phyloP scores from a whole-genome alignment of 2,113 vertebrate species.

The Damaliscus lunatus region DNA sequence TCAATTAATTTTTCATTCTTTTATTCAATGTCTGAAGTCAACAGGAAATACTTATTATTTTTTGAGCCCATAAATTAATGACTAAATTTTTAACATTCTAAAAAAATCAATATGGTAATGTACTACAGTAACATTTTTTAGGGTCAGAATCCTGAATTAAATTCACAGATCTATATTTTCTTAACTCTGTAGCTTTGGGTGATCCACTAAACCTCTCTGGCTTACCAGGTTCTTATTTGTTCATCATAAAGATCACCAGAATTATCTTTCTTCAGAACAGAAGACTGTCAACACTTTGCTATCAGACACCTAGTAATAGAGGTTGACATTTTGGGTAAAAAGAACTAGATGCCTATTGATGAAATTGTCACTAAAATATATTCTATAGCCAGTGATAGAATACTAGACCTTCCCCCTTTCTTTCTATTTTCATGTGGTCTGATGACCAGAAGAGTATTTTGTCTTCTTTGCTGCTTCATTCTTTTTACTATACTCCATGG shows the following conservation, averaged over 20 bases:
- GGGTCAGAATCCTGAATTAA: not conserved
- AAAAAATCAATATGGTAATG: not conserved
- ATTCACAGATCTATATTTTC: not conserved
- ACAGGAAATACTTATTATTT: not conserved
- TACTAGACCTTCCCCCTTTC: not conserved
- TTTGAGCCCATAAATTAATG: not conserved
- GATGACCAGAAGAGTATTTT: not conserved
- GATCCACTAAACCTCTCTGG: not conserved
- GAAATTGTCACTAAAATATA: not conserved
- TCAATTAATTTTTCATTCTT: not conserved
- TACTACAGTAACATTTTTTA: not conserved
- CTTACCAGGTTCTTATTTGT: not conserved
- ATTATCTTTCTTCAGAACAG: not conserved
- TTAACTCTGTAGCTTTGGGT: not conserved
- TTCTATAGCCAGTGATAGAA: not conserved
- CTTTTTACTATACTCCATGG: not conserved
- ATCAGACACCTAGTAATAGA: not conserved
- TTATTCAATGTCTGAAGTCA: not conserved
- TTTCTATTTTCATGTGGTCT: not conserved
- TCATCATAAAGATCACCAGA: not conserved
- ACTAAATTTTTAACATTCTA: not conserved
- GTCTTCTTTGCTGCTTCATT: not conserved
- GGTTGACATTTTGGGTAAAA: not conserved
- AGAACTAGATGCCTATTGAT: not conserved
- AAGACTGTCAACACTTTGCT: not conserved